Conservation (phyloP, 1,140 invertebrate genomes). For the Hylaeus volcanicus region DNA sequence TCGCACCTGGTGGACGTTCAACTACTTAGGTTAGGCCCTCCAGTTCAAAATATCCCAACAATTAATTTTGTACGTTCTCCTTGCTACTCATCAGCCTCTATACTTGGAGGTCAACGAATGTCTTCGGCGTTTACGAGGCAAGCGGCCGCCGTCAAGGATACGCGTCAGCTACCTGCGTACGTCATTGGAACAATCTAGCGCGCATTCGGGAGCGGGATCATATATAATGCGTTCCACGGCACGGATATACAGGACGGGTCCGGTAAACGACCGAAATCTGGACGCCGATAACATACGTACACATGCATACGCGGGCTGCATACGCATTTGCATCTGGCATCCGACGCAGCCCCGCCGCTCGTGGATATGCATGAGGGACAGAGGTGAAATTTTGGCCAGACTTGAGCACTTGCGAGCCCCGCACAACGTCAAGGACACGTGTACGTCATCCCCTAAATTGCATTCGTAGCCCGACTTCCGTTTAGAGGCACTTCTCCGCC, state of each 20-base stretch:
- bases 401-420: constrained; percentile 60
- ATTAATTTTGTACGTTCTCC: too few species aligned
- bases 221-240: constrained; percentile 45
- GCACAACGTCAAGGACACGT: constrained; percentile 32
- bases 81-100: neutral
- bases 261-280: constrained; percentile 58
- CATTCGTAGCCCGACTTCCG: constrained; percentile 33
- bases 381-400: constrained; percentile 67
- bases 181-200: constrained; percentile 25
- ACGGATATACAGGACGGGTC: constrained; percentile 6
- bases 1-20: too few species aligned
- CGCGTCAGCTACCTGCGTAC: neutral
- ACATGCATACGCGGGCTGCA: constrained; percentile 34
- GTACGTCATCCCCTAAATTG: constrained; percentile 18
- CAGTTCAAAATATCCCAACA: too few species aligned
- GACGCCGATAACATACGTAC: constrained; percentile 58
- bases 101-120: neutral
- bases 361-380: constrained; percentile 69
- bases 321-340: constrained; percentile 57
- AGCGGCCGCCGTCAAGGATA: neutral
- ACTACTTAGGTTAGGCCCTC: too few species aligned
- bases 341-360: constrained; percentile 36
- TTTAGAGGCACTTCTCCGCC: constrained; percentile 6
- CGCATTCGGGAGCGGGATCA: constrained; percentile 22
- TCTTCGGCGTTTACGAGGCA: neutral